Evolutionary conservation across 2,888 invertebrate genomes (phyloP), one percentile per base, ranked within the genome.

Genomic region (Siphonodentalium dalli): DNA sequence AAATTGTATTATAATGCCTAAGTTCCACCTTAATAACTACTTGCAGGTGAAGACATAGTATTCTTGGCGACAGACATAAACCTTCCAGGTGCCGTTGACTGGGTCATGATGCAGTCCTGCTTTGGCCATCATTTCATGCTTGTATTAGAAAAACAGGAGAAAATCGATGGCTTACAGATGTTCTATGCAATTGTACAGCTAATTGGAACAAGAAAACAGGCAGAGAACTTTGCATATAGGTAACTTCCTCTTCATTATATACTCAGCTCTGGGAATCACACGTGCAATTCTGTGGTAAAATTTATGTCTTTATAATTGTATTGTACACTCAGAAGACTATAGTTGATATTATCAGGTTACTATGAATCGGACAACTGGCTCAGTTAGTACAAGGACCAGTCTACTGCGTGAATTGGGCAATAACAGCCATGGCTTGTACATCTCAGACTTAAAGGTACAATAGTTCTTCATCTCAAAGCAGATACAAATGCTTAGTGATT

Each of bases 101-200:
- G 97, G 97, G 85, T 85, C 3, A 99, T 99, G 99, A 99, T 99
- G 98, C 99, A 99, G 84, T 95, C 95, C 26, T 99, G 99, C 83
- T 99, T 98, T 82, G 95, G 94, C 51, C 96, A 96, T 80, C 94
- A 98, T 83, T 99, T 99, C 79, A 99, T 99, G 98, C 87, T 99
- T 66, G 98, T 99, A 29, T 86, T 99, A 44, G 99, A 99, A 81
- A 98, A 98, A 81, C 82, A 83, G 54, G 82, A 82, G 61, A 98
- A 98, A 80, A 93, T 90, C 82, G 96, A 98, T 84, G 96, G 81
- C 13, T 76, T 81, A 37, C 84, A 84, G 60, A 78, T 78, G 77
- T 85, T 85, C 72, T 85, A 84, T 85, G 99, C 99, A 21, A 97
- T 99, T 75, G 99, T 99, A 29, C 99, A 99, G 83, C 86, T 99